phyloP scores from a whole-genome alignment of 2,113 vertebrate species.

The Pachycephala philippinensis region DNA sequence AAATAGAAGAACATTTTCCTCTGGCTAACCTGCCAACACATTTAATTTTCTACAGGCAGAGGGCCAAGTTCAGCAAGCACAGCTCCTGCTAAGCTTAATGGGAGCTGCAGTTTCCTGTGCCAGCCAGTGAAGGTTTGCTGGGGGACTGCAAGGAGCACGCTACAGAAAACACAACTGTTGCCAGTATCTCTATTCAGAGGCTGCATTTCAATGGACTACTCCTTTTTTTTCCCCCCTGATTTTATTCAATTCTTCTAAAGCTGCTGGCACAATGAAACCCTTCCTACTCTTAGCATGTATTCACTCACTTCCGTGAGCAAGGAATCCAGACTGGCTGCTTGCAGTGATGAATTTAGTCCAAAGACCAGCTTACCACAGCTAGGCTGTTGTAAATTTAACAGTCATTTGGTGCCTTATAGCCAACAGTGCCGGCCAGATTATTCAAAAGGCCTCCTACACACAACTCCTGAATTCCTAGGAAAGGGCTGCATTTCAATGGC shows the following conservation, averaged over 20 bases:
- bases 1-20: not conserved
- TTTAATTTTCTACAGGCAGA: constrained; percentile 46
- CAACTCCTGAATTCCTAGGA: not conserved
- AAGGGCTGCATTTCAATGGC: not conserved
- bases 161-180: not conserved
- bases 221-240: accelerated
- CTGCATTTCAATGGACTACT: not conserved
- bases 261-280: not conserved
- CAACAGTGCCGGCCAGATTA: not conserved
- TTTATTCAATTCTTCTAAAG: not conserved
- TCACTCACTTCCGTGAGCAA: not conserved
- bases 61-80: constrained; percentile 2
- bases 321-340: not conserved
- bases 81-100: not conserved
- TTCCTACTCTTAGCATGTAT: not conserved
- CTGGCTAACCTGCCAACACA: not conserved
- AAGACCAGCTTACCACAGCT: not conserved
- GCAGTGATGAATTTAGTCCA: not conserved
- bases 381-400: not conserved
- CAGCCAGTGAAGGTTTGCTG: not conserved
- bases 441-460: not conserved
- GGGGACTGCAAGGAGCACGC: not conserved
- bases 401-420: not conserved
- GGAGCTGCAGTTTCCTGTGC: not conserved
- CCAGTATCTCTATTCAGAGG: not conserved